Evolutionary conservation across 2,888 invertebrate genomes (phyloP), one percentile per base, ranked within the genome.

Genomic region (Orchesellides sinensis): DNA sequence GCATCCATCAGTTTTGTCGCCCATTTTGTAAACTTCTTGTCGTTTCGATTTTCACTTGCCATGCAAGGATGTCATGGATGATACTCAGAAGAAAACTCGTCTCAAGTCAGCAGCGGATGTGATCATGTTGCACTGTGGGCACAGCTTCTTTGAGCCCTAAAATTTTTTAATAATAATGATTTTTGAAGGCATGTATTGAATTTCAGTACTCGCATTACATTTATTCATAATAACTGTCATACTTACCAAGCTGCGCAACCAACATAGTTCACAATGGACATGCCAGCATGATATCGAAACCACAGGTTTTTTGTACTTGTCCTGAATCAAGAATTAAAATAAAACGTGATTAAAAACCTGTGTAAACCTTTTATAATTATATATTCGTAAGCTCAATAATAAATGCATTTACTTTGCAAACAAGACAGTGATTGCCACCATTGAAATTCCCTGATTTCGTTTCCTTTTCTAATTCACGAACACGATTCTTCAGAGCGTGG

Each of bases 261-360:
- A 95, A 89, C 95, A 95, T 86, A 93, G 92, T 91, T 98, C 97
- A 89, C 98, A 98, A 90, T 98, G 96, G 0, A 98, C 97, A 90
- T 98, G 98, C 98, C 98, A 98, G 90, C 98, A 98, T 89, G 96
- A 96, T 83, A 97, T 95, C 0, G 98, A 98, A 70, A 96, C 96
- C 5, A 97, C 94, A 0, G 98, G 97, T 49, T 95, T 95, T 74
- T 92, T 92, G 90, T 96, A 96, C 32, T 94, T 92, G 70, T 96
- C 96, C 93, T 93, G 89, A 6, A n/a, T n/a, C n/a, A 32, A 6
- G 32, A 32, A 32, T 32, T 32, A 32, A 32, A 32, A 32, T 5
- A 32, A 10, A 32, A 32, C 32, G 32, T 32, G 10, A 32, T 6
- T 32, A 32, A 32, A 32, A 6, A 32, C 32, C 32, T 32, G 10